phyloP scores from a whole-genome alignment of 1,140 invertebrate genomes.

The Sitophilus oryzae region DNA sequence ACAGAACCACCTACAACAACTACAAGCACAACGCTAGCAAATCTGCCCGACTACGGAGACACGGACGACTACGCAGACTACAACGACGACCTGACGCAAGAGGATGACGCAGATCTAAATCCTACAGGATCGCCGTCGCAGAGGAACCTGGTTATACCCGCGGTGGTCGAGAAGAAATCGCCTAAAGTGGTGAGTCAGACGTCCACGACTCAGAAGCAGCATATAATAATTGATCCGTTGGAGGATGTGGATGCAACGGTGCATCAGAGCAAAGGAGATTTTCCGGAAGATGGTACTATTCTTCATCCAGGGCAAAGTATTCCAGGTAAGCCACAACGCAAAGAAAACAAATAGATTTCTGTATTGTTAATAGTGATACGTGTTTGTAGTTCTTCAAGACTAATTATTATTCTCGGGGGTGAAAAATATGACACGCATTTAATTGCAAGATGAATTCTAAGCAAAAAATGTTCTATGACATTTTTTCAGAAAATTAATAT shows the following conservation, averaged over 20 bases:
- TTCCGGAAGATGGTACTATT: constrained; percentile 46
- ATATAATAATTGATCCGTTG: constrained; percentile 50
- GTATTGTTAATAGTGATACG: no score
- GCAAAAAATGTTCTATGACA: no score
- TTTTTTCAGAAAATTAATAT: no score
- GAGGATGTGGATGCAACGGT: constrained; percentile 49
- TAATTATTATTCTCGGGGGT: no score
- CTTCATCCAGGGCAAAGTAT: constrained; percentile 58
- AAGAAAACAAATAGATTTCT: no score
- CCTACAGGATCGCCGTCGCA: not conserved
- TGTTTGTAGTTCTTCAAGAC: no score
- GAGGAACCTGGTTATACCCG: constrained; percentile 9
- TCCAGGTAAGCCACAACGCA: constrained; percentile 47
- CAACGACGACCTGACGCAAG: constrained; percentile 31
- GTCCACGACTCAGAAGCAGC: constrained; percentile 44
- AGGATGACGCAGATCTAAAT: constrained; percentile 20
- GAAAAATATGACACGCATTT: no score
- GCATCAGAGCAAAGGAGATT: constrained; percentile 45
- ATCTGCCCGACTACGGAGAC: constrained; percentile 45
- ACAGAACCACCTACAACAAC: not conserved
- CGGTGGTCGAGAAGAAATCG: not conserved
- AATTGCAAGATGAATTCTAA: no score
- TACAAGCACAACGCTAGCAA: not conserved
- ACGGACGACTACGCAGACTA: constrained; percentile 45
- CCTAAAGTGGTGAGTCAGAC: constrained; percentile 14